Percentiles rank a stretch among this genome's conserved stretches.
Conservation (phyloP, 2,797 vertebrate genomes). For the Zalophus californianus region DNA sequence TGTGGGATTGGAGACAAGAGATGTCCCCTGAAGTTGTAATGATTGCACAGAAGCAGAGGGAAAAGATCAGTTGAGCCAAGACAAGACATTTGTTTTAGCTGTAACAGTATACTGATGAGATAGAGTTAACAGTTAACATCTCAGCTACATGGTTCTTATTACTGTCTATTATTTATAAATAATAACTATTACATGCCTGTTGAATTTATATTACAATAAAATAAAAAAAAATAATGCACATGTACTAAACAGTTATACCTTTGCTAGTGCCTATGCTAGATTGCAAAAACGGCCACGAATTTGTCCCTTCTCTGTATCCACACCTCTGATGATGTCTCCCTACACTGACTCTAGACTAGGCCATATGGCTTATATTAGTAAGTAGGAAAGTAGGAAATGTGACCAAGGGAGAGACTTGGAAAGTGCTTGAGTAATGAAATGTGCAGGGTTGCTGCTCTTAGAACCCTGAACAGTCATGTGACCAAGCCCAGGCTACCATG, state of each 20-base stretch:
- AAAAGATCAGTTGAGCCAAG: constrained; percentile 36
- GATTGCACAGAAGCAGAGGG: constrained; percentile 41
- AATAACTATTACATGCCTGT: background rate
- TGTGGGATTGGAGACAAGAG: constrained; percentile 53
- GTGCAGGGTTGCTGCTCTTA: background rate
- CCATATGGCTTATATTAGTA: background rate
- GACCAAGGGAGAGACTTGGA: background rate
- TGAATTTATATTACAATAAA: constrained; percentile 47
- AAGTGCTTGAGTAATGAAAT: background rate
- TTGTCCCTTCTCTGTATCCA: background rate
- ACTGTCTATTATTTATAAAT: constrained; percentile 46
- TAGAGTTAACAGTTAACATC: background rate
- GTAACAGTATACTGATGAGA: background rate
- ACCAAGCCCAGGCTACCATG: background rate
- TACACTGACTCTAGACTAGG: background rate
- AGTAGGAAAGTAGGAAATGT: constrained; percentile 29
- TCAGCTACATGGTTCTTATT: constrained; percentile 23
- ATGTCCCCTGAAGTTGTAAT: constrained; percentile 66
- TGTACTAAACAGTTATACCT: background rate
- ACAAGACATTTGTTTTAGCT: constrained; percentile 41
- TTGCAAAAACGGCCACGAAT: background rate
- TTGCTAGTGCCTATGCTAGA: background rate
- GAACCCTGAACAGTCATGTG: background rate
- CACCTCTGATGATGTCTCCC: background rate
- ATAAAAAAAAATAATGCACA: background rate